Evolutionary conservation across 2,113 vertebrate species (phyloP), one percentile per base, ranked within the genome.

Genomic region (Mobula hypostoma): DNA sequence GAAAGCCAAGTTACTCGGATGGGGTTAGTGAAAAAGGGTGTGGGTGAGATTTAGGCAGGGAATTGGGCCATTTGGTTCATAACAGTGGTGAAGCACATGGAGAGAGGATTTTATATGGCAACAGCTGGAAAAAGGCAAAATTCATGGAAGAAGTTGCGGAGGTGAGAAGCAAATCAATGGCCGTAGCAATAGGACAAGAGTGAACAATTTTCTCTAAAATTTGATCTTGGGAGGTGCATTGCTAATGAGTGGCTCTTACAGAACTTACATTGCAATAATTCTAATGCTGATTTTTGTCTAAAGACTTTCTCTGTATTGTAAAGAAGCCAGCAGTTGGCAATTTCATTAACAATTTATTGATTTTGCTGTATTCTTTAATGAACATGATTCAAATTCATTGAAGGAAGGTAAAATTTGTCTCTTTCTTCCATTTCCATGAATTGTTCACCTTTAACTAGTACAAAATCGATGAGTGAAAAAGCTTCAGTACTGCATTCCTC

Each of bases 261-360:
- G 85, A 90, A 66, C 29, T 17, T 36, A 5, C 61, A 5, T 61
- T 90, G n/a, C 14, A 90, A 29, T 90, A 32, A 90, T 66, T 66
- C 14, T 66, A 15, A n/a, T 7, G 29, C 61, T n/a, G 19, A 66
- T n/a, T 66, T 90, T 66, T 66, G 32, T 66, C 61, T 32, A 66
- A 90, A 66, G 61, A 66, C 29, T 90, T 63, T 90, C 85, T 90
- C 85, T 90, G 40, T 90, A 90, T 90, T 90, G 61, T 63, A 21
- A 63, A 19, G 91, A 48, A 32, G 32, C 66, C 9, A 93, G 40
- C 70, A 74, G 24, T 93, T 1, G 91, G 91, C 91, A 12, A 93
- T 40, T 93, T 93, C 91, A 74, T 93, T 93, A 93, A 93, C 91
- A 93, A 40, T 74, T 56, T 74, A 48, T 74, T 93, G 91, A 93